These are phyloP conservation scores for Apodemus sylvaticus DNA, from an alignment of 2,113 vertebrate genomes.

Conservation along the genomic window DNA sequence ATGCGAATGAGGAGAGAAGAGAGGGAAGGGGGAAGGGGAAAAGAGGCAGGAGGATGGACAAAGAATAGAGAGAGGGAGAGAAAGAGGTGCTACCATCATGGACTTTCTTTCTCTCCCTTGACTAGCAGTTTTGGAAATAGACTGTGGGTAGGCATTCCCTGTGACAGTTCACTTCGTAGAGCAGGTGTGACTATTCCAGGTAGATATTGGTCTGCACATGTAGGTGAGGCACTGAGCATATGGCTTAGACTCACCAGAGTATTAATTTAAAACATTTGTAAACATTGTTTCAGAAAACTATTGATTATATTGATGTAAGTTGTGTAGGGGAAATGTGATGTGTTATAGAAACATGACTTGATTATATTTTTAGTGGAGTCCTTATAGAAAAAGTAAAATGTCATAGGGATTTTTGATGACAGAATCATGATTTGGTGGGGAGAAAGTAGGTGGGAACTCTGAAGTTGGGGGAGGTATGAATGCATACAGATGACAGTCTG, in stretches of 20 bases:
- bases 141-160: neutral
- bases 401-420: neutral
- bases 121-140: neutral
- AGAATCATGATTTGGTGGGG: neutral
- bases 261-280: neutral
- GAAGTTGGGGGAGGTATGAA: neutral
- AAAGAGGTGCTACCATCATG: neutral
- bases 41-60: neutral
- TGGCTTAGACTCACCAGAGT: neutral
- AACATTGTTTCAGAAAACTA: neutral
- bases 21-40: no score
- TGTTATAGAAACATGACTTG: neutral
- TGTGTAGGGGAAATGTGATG: neutral
- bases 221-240: neutral
- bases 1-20: neutral
- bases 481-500: neutral
- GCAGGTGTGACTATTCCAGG: neutral
- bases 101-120: neutral
- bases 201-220: neutral
- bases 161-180: neutral
- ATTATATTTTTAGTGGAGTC: neutral
- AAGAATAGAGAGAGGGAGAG: no score
- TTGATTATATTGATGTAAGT: neutral
- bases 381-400: neutral
- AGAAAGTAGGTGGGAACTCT: neutral